These are phyloP conservation scores for Okapia johnstoni DNA, from an alignment of 2,113 vertebrate genomes.

Conservation along the genomic window DNA sequence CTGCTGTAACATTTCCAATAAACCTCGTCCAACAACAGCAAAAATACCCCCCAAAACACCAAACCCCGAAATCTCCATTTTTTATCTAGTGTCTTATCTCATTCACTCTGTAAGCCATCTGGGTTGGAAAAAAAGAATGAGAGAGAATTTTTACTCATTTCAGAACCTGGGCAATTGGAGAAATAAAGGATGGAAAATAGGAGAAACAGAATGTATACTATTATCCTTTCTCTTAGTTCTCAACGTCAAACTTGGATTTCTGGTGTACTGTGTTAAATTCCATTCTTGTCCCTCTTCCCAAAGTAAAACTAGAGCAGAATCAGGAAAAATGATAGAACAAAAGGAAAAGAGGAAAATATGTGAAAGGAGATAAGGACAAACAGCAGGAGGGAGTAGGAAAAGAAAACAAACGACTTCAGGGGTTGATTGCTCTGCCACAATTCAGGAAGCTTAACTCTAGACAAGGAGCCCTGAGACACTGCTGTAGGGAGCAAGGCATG, in stretches of 20 bases:
- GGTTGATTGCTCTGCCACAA: neutral
- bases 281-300: neutral
- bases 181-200: slow-evolving; percentile 23
- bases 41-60: neutral
- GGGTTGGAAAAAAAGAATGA: neutral
- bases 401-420: neutral
- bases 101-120: neutral
- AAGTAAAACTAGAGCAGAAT: neutral
- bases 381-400: neutral
- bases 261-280: neutral
- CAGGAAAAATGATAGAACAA: neutral
- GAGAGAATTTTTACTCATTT: neutral
- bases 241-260: neutral
- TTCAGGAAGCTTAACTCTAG: neutral
- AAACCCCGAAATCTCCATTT: neutral
- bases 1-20: neutral
- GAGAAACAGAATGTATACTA: neutral
- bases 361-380: neutral
- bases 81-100: neutral
- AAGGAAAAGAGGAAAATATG: neutral
- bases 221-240: neutral
- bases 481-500: neutral
- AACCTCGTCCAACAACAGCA: neutral
- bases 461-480: neutral
- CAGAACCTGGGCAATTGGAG: neutral